Conservation (phyloP, 2,888 invertebrate genomes). For the Stegophylla sp. region DNA sequence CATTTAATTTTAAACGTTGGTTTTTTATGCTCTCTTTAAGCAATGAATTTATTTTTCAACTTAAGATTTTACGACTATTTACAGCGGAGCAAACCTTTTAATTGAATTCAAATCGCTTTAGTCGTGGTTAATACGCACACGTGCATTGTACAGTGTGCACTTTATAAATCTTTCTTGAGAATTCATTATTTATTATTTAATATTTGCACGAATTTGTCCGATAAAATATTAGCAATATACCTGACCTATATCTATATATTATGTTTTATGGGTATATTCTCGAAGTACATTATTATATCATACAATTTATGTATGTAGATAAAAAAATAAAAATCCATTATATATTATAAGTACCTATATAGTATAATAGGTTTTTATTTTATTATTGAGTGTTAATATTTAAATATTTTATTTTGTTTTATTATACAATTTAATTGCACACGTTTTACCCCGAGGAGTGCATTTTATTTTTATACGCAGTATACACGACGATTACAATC, state of each 20-base stretch:
- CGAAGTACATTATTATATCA: not conserved
- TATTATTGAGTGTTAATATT: no score
- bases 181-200: no score
- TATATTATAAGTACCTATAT: no score
- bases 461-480: not conserved
- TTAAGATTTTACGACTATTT: not conserved
- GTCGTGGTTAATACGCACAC: not conserved
- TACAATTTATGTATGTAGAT: not conserved
- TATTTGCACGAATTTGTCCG: not conserved
- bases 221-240: slow-evolving; percentile 44
- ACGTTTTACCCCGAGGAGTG: not conserved
- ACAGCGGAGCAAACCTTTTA: slow-evolving; percentile 5
- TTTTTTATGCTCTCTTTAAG: not conserved
- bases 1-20: not conserved
- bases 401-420: no score
- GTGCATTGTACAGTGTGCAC: not conserved
- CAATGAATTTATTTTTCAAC: not conserved
- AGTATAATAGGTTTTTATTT: no score
- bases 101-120: slow-evolving; percentile 1
- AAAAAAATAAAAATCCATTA: not conserved
- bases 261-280: no score
- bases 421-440: slow-evolving; percentile 11
- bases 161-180: no score
- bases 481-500: not conserved
- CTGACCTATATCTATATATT: no score